Conservation (phyloP, 2,797 vertebrate genomes). For the Hyperoplus lanceolatus region DNA sequence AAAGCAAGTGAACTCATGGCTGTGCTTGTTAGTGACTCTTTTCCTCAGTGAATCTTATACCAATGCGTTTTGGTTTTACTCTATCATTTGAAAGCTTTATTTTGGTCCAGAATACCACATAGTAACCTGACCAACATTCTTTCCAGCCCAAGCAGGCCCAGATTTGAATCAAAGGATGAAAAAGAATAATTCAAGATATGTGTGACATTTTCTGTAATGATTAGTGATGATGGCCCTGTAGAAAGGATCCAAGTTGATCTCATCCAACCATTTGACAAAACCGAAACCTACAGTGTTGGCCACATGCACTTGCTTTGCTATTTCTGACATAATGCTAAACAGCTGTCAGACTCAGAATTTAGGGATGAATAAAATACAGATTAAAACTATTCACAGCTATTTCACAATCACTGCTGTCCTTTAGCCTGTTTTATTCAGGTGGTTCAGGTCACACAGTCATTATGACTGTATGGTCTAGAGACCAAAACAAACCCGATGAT, state of each 20-base stretch:
- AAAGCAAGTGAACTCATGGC: not conserved
- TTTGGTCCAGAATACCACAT: too few relatives aligned
- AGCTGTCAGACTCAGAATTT: not conserved
- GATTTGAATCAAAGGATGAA: not conserved
- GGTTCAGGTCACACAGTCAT: not conserved
- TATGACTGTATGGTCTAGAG: not conserved
- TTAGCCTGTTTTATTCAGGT: not conserved
- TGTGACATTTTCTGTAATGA: not conserved
- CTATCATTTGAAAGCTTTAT: too few relatives aligned
- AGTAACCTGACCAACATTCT: too few relatives aligned
- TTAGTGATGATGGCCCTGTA: not conserved
- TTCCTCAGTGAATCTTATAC: too few relatives aligned
- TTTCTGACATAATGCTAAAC: not conserved
- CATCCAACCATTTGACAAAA: not conserved
- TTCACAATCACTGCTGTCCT: not conserved
- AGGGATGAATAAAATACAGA: not conserved
- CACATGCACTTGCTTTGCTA: not conserved
- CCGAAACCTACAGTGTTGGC: not conserved
- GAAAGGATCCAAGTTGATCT: not conserved
- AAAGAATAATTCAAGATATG: not conserved
- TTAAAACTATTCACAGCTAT: not conserved
- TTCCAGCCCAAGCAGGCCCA: too few relatives aligned
- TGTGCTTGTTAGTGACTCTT: too few relatives aligned
- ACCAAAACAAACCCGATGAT: too few relatives aligned
- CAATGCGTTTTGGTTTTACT: too few relatives aligned